Percentiles rank a stretch among this genome's conserved stretches.
Conservation (phyloP, 1,140 invertebrate species). For the Odontomachus brunneus region DNA sequence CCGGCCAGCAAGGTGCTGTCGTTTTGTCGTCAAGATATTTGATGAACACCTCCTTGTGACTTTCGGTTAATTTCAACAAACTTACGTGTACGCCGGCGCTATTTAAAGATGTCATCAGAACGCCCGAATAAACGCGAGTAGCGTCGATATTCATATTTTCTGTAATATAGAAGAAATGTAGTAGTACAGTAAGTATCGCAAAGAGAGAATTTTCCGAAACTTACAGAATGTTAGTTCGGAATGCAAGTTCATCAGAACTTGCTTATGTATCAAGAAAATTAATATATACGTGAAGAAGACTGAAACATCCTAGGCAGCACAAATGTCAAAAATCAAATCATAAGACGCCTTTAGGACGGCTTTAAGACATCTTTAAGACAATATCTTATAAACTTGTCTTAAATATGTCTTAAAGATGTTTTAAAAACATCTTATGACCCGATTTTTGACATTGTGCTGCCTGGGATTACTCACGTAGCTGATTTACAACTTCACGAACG, state of each 20-base stretch:
- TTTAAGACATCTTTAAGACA: no score
- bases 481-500: slow-evolving; percentile 88
- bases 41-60: slow-evolving; percentile 84
- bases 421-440: no score
- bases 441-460: no score
- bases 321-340: no score
- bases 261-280: no score
- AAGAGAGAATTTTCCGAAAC: not conserved
- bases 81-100: slow-evolving; percentile 93
- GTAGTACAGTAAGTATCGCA: not conserved
- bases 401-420: no score
- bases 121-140: slow-evolving; percentile 89
- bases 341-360: no score
- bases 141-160: slow-evolving; percentile 86
- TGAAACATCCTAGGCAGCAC: no score
- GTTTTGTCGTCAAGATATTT: slow-evolving; percentile 87
- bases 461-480: slow-evolving; percentile 88
- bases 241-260: no score
- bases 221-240: no score
- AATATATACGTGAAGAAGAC: slow-evolving; percentile 1
- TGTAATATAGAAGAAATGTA: slow-evolving; percentile 70
- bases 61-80: slow-evolving; percentile 87
- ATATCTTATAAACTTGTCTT: no score
- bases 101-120: slow-evolving; percentile 92
- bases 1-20: slow-evolving; percentile 87